phyloP scores from a whole-genome alignment of 2,797 vertebrate genomes.

The Enteromius afrohamiltoni region DNA sequence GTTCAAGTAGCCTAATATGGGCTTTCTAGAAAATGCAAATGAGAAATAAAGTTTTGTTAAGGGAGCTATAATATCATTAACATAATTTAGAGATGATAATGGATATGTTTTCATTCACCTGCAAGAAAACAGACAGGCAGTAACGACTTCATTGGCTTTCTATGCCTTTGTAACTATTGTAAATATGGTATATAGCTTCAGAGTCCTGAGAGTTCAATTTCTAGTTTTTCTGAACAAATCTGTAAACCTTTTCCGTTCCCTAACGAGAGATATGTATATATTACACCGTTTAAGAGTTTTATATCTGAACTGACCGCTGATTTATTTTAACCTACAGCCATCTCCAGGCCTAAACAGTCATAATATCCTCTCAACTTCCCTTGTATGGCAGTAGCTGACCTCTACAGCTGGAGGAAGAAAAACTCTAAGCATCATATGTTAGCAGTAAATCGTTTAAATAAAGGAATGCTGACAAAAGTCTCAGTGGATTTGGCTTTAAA shows the following conservation, averaged over 20 bases:
- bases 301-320: neutral
- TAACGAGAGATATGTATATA: constrained; percentile 6
- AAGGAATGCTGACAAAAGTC: neutral
- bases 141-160: neutral
- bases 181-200: constrained; percentile 29
- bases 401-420: neutral
- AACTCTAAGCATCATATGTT: neutral
- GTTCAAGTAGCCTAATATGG: neutral
- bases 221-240: constrained; percentile 32
- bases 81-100: neutral
- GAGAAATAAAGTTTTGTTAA: neutral
- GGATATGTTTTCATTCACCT: constrained; percentile 23
- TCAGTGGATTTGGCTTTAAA: constrained; percentile 15
- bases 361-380: neutral
- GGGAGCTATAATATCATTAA: neutral
- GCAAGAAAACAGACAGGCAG: neutral
- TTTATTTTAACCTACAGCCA: neutral
- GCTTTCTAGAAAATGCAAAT: neutral
- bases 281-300: neutral
- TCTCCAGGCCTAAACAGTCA: constrained; percentile 25
- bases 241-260: constrained; percentile 28
- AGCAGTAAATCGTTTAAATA: neutral
- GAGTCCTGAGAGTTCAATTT: constrained; percentile 48
- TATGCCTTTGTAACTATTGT: constrained; percentile 10
- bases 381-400: neutral